Conservation (phyloP, 2,888 invertebrate genomes). For the Hesperia comma region DNA sequence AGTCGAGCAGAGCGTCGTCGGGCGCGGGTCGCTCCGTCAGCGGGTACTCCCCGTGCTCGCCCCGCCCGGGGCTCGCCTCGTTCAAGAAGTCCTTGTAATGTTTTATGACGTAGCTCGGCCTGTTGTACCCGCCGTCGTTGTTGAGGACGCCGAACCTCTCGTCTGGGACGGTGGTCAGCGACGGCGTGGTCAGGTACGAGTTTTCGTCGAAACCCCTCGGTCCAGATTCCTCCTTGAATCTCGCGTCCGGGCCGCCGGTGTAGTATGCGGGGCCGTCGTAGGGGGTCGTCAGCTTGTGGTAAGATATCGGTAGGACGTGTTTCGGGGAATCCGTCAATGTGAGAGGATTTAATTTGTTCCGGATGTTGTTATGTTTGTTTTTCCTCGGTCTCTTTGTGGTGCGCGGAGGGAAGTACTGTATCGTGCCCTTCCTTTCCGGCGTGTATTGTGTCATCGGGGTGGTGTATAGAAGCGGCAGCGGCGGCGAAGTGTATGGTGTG, state of each 20-base stretch:
- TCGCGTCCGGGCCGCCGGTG: conserved; percentile 12
- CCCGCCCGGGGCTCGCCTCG: conserved; percentile 4
- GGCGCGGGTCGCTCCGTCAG: conserved; percentile 50
- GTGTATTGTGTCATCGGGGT: conserved; percentile 44
- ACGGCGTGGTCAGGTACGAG: conserved; percentile 51
- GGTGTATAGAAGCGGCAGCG: conserved; percentile 45
- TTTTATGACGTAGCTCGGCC: conserved; percentile 65
- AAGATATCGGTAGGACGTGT: conserved; percentile 40
- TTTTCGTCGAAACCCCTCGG: conserved; percentile 38
- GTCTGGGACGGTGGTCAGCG: conserved; percentile 44
- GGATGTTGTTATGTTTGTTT: conserved; percentile 57
- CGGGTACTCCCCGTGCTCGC: background rate
- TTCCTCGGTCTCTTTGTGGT: conserved; percentile 52
- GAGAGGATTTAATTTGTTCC: conserved; percentile 57
- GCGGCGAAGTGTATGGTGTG: conserved; percentile 39
- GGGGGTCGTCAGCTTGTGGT: conserved; percentile 40
- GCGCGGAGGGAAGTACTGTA: conserved; percentile 74
- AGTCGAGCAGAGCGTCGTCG: conserved; percentile 51
- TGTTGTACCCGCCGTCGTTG: conserved; percentile 55
- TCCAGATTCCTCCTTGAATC: conserved; percentile 17
- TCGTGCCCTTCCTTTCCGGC: conserved; percentile 64
- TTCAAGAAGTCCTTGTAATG: conserved; percentile 58
- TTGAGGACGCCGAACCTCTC: conserved; percentile 43
- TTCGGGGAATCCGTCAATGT: conserved; percentile 48
- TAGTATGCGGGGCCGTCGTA: conserved; percentile 13